Evolutionary conservation across 2,113 vertebrate genomes (phyloP).

Genomic region (Pyrgilauda ruficollis): DNA sequence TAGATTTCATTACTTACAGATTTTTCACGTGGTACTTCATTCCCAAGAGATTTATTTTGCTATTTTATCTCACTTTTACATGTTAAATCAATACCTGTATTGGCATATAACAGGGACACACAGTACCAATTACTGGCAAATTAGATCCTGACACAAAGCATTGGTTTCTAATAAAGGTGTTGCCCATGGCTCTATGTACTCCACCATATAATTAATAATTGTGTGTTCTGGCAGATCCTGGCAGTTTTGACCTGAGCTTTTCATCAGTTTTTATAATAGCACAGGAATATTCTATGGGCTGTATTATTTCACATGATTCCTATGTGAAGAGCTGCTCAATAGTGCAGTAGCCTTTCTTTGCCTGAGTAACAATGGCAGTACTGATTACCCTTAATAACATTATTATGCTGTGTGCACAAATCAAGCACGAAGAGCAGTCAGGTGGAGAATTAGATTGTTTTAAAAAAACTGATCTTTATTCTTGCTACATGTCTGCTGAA

Average conservation of each 20-base stretch:
- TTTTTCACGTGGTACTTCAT: background rate
- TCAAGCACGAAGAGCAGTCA: slow-evolving; percentile 38
- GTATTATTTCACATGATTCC: background rate
- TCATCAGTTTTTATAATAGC: background rate
- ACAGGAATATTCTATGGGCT: background rate
- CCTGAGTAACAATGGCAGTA: background rate
- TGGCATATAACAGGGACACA: background rate
- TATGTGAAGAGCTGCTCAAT: background rate
- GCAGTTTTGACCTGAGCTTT: background rate
- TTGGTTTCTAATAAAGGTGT: background rate
- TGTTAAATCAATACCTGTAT: background rate
- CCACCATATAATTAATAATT: background rate
- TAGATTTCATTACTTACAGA: background rate
- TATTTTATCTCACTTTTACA: background rate
- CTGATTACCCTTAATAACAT: slow-evolving; percentile 48
- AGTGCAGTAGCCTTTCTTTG: background rate
- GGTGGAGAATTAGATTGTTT: slow-evolving; percentile 50
- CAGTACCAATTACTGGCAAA: background rate
- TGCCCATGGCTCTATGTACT: background rate
- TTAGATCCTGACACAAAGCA: background rate
- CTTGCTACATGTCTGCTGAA: slow-evolving; percentile 9
- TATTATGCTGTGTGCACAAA: slow-evolving; percentile 37
- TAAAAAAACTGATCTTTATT: background rate
- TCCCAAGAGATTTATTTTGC: background rate
- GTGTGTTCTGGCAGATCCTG: background rate